A percentile compares a stretch with the other conserved stretches of the same genome.
Conservation (phyloP, 2,113 vertebrate species). For the Egretta garzetta region DNA sequence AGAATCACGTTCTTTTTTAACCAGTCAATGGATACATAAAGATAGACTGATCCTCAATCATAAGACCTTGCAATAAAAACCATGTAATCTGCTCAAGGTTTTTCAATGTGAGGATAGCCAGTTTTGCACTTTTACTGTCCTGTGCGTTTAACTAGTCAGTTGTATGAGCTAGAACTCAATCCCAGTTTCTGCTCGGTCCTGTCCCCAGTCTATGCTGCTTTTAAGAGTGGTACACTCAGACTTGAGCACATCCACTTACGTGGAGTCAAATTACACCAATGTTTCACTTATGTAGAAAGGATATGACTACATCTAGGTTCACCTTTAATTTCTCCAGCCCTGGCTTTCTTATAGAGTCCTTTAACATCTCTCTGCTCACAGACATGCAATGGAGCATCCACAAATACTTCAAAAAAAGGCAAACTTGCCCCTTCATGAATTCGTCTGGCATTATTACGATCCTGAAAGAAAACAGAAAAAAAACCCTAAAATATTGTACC, state of each 20-base stretch:
- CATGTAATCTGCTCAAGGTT: not conserved
- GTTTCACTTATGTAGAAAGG: not conserved
- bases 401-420: slow-evolving; percentile 98
- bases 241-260: rapidly evolving
- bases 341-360: slow-evolving; percentile 95
- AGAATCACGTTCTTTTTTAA: not conserved
- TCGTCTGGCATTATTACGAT: slow-evolving; percentile 92
- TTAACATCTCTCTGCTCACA: slow-evolving; percentile 98
- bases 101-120: not conserved
- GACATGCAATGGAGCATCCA: slow-evolving; percentile 94
- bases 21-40: not conserved
- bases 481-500: not conserved
- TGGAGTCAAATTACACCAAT: not conserved
- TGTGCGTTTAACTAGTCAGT: not conserved
- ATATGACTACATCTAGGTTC: not conserved
- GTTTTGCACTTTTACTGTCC: not conserved
- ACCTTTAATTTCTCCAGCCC: slow-evolving; percentile 98
- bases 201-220: not conserved
- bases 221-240: not conserved
- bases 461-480: slow-evolving; percentile 73
- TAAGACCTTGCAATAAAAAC: not conserved
- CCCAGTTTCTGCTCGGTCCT: not conserved
- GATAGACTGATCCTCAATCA: not conserved
- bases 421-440: slow-evolving; percentile 93
- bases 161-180: not conserved